Evolutionary conservation across 1,140 invertebrate genomes (phyloP).

Genomic region (Leucophenga varia): DNA sequence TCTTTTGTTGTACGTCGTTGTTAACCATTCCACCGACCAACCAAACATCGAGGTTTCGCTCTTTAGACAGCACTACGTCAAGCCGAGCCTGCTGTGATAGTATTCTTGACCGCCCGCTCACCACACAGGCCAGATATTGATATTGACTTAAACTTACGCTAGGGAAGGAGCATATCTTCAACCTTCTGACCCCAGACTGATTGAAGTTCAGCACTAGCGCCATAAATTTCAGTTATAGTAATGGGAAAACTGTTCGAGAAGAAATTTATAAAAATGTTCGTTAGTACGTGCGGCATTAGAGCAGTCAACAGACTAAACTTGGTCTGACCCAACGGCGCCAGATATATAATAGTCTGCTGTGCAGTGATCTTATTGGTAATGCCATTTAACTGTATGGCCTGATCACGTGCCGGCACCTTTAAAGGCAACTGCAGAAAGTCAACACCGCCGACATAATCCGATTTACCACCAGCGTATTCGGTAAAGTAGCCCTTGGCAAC

Average conservation of each 20-base stretch:
- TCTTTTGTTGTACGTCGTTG: too few species aligned
- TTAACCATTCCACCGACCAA: too few species aligned
- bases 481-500: slow-evolving; percentile 54
- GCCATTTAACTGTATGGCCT: slow-evolving; percentile 58
- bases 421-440: slow-evolving; percentile 58
- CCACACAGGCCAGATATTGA: too few species aligned
- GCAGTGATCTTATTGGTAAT: slow-evolving; percentile 63
- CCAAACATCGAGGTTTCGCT: too few species aligned
- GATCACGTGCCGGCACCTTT: slow-evolving; percentile 45
- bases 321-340: slow-evolving; percentile 68
- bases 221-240: slow-evolving; percentile 70
- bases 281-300: slow-evolving; percentile 66
- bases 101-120: too few species aligned
- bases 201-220: slow-evolving; percentile 33
- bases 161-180: slow-evolving; percentile 67
- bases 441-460: slow-evolving; percentile 51
- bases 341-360: slow-evolving; percentile 68
- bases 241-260: slow-evolving; percentile 72
- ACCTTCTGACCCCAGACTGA: slow-evolving; percentile 70
- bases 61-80: too few species aligned
- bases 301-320: slow-evolving; percentile 68
- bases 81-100: too few species aligned
- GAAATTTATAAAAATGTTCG: slow-evolving; percentile 69
- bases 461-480: slow-evolving; percentile 35
- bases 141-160: too few species aligned